These are phyloP conservation scores for Aporophyla lueneburgensis DNA, from an alignment of 2,888 invertebrate species.

Conservation along the genomic window DNA sequence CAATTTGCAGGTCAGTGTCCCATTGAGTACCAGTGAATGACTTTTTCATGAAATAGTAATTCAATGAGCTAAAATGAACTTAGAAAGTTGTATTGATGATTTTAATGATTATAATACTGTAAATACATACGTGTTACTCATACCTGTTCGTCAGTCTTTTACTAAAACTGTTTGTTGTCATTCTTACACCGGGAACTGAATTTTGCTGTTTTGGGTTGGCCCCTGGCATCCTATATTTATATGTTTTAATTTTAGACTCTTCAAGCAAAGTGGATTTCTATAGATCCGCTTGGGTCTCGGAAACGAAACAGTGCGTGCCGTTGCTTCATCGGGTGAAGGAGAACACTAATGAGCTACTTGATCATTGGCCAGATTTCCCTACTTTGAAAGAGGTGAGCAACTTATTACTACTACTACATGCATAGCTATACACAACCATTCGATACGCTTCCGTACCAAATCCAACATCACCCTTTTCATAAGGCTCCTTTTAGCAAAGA, in stretches of 20 bases:
- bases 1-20: no score
- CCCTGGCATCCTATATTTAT: not conserved
- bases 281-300: constrained; percentile 94
- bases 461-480: no score
- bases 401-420: not conserved
- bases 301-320: constrained; percentile 93
- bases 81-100: no score
- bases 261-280: constrained; percentile 93
- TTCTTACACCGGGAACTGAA: not conserved
- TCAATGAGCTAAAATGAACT: no score
- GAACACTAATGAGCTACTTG: constrained; percentile 92
- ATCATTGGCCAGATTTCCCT: constrained; percentile 97
- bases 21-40: no score
- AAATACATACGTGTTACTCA: no score
- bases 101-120: no score
- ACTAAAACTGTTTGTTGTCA: not conserved
- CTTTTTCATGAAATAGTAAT: no score
- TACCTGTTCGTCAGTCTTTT: not conserved
- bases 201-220: not conserved
- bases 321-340: constrained; percentile 92
- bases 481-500: no score
- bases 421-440: no score
- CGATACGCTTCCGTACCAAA: no score
- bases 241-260: constrained; percentile 72
- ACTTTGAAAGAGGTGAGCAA: constrained; percentile 93